phyloP scores from a whole-genome alignment of 2,797 vertebrate species.

The Enteromius unitaeniatus region DNA sequence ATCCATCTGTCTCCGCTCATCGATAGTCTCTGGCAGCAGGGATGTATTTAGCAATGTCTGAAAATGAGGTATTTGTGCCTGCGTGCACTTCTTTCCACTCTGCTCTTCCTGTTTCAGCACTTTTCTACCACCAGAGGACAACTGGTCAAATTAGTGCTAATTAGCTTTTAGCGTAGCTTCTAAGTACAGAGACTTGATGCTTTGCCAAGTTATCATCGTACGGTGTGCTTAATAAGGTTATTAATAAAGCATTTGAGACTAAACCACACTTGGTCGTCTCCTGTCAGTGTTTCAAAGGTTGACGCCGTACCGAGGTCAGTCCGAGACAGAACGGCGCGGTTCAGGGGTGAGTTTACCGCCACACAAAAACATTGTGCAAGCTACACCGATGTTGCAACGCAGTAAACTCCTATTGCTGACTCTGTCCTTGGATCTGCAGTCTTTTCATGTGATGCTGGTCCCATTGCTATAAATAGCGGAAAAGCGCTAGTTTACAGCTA shows the following conservation, averaged over 20 bases:
- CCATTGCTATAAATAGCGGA: slow-evolving; percentile 57
- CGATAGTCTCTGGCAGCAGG: slow-evolving; percentile 57
- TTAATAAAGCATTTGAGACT: slow-evolving; percentile 33
- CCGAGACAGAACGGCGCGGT: not conserved
- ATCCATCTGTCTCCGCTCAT: slow-evolving; percentile 60
- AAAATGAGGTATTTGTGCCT: slow-evolving; percentile 61
- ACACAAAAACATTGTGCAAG: slow-evolving; percentile 15
- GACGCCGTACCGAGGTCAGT: not conserved
- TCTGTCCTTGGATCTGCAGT: slow-evolving; percentile 48
- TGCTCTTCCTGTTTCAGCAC: slow-evolving; percentile 55
- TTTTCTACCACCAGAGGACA: slow-evolving; percentile 54
- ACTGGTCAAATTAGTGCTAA: slow-evolving; percentile 66
- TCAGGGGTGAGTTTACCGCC: slow-evolving; percentile 9
- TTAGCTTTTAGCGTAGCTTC: slow-evolving; percentile 57
- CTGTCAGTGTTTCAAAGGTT: not conserved
- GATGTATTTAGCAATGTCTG: slow-evolving; percentile 59
- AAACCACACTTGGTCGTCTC: not conserved
- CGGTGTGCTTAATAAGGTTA: slow-evolving; percentile 12
- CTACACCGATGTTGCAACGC: slow-evolving; percentile 19
- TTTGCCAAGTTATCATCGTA: slow-evolving; percentile 26
- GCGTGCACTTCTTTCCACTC: slow-evolving; percentile 48
- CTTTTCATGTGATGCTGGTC: slow-evolving; percentile 39
- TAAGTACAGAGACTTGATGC: slow-evolving; percentile 37
- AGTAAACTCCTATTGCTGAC: slow-evolving; percentile 23
- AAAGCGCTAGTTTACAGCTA: slow-evolving; percentile 44